A percentile compares a stretch with the other conserved stretches of the same genome.
phyloP scores from a whole-genome alignment of 2,113 vertebrate species.

The Alethe diademata region DNA sequence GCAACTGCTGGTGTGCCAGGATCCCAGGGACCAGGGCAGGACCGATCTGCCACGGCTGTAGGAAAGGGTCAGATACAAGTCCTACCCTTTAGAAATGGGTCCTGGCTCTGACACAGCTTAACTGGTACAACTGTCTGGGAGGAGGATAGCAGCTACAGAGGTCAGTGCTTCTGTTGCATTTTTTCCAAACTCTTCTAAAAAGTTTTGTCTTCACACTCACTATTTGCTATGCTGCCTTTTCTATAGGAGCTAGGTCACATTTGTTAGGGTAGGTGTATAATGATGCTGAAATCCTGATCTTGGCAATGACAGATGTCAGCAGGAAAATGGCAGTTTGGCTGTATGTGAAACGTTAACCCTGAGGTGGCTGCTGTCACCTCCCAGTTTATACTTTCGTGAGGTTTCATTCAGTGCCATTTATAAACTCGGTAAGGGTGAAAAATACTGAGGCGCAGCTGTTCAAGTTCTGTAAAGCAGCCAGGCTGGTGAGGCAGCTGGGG shows the following conservation, averaged over 20 bases:
- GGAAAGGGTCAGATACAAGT: background rate
- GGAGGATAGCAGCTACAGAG: background rate
- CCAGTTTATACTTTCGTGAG: background rate
- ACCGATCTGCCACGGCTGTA: background rate
- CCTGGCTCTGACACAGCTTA: background rate
- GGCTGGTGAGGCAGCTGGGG: conserved; percentile 56
- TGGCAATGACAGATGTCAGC: background rate
- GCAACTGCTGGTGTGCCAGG: background rate
- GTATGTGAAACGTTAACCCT: conserved; percentile 7
- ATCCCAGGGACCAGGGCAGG: background rate
- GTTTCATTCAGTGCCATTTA: conserved; percentile 46
- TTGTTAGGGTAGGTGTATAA: background rate
- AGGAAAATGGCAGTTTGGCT: background rate
- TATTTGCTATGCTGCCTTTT: background rate
- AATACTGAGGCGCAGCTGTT: conserved; percentile 36
- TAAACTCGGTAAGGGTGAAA: conserved; percentile 31
- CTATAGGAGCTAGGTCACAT: background rate
- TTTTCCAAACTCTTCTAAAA: background rate
- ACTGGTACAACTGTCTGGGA: background rate
- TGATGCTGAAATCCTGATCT: background rate
- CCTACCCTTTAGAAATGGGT: background rate
- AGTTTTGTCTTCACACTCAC: background rate
- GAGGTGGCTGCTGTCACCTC: conserved; percentile 26
- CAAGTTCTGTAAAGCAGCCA: background rate
- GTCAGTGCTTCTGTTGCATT: background rate